A percentile compares a stretch with the other conserved stretches of the same genome.
These are phyloP conservation scores for Ivindomyrus marchei DNA, from an alignment of 2,113 vertebrate species.

Conservation along the genomic window DNA sequence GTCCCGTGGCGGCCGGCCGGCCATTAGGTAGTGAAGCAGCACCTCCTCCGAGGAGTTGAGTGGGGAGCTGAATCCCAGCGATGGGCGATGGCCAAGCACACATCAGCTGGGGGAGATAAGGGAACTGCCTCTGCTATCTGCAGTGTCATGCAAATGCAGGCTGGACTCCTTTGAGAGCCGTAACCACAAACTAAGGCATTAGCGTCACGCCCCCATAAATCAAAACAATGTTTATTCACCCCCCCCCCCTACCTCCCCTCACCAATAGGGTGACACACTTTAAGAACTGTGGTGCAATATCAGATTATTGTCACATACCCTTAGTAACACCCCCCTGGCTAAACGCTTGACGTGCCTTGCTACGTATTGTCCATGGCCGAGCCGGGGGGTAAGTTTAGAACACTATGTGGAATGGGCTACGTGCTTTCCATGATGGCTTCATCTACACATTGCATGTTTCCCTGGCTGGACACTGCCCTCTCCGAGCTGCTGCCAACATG, in stretches of 20 bases:
- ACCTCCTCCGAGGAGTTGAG: background rate
- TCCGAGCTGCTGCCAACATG: background rate
- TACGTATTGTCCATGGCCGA: background rate
- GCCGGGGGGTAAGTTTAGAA: slow-evolving; percentile 16
- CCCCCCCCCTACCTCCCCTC: background rate
- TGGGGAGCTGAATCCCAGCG: slow-evolving; percentile 31
- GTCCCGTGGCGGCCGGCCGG: slow-evolving; percentile 27
- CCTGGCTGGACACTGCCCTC: no score
- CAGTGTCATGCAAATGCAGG: slow-evolving; percentile 59
- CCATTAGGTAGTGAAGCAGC: background rate
- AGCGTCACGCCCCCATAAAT: background rate
- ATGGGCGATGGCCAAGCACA: slow-evolving; percentile 42
- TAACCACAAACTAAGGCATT: slow-evolving; percentile 27
- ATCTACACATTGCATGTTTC: slow-evolving; percentile 12
- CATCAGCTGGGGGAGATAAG: slow-evolving; percentile 63
- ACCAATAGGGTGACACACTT: background rate
- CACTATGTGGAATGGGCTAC: slow-evolving; percentile 17
- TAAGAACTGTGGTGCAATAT: background rate
- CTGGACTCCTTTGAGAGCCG: slow-evolving; percentile 28
- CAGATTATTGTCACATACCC: background rate
- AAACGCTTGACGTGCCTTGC: background rate
- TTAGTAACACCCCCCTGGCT: background rate
- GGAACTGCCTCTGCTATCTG: slow-evolving; percentile 45
- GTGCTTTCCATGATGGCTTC: slow-evolving; percentile 31
- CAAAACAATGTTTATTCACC: background rate